phyloP scores from a whole-genome alignment of 2,888 invertebrate species.

The Euplagia quadripunctaria region DNA sequence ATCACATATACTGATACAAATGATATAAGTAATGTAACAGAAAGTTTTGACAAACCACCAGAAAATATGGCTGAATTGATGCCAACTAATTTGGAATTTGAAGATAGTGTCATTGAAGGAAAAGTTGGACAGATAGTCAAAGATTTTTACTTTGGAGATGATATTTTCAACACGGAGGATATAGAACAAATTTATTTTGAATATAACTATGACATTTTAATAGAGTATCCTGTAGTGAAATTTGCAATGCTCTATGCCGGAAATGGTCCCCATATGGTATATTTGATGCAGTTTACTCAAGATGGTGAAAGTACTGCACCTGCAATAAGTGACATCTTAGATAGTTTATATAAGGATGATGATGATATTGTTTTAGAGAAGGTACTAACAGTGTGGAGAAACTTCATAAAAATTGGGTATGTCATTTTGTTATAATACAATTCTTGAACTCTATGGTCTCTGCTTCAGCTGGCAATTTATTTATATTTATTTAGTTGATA shows the following conservation, averaged over 20 bases:
- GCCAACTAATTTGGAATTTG: constrained; percentile 73
- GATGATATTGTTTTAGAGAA: constrained; percentile 56
- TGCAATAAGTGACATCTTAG: constrained; percentile 45
- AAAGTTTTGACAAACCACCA: constrained; percentile 58
- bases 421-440: background rate
- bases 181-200: constrained; percentile 60
- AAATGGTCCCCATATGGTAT: constrained; percentile 64
- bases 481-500: background rate
- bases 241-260: constrained; percentile 66
- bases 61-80: constrained; percentile 64
- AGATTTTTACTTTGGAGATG: constrained; percentile 70
- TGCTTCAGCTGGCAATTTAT: background rate
- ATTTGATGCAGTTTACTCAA: constrained; percentile 67
- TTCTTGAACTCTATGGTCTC: no score
- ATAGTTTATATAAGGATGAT: constrained; percentile 60
- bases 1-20: constrained; percentile 64
- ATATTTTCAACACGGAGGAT: constrained; percentile 32
- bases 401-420: constrained; percentile 76
- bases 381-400: constrained; percentile 65
- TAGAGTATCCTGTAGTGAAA: constrained; percentile 72
- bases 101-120: constrained; percentile 51
- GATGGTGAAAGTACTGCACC: constrained; percentile 19
- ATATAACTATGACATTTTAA: constrained; percentile 72
- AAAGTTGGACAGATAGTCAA: constrained; percentile 69
- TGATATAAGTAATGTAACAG: constrained; percentile 55